Evolutionary conservation across 2,113 vertebrate species (phyloP), one percentile per base, ranked within the genome.

Genomic region (Lophotis ruficrista): DNA sequence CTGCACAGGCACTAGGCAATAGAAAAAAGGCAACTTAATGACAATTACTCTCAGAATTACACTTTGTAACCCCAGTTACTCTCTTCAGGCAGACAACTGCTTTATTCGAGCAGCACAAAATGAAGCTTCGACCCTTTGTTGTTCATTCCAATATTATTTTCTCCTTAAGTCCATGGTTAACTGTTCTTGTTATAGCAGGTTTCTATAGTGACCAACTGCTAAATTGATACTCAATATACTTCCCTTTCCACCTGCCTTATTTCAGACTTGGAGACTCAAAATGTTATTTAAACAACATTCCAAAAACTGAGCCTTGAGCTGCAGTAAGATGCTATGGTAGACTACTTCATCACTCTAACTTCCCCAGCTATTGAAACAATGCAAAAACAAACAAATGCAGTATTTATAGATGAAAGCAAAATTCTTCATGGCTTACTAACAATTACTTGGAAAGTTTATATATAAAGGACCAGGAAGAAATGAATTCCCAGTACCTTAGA

Each of bases 131-230:
- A 75, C 47, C 12, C n/a, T 73, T 33, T 51, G 37, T 38, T 84
- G 58, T 27, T 82, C 45, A 35, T 24, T 72, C 37, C 45, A 75
- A 31, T 19, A 37, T 41, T 35, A 35, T 61, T 30, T 64, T 56
- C 48, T 47, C 56, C 58, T 30, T 16, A 78, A 53, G 38, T 37
- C 56, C 25, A 27, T 6, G 13, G 51, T 53, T 77, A 87, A 68
- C 53, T 18, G 61, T 66, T 89, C 27, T 70, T 76, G 51, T 92
- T 77, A 77, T 31, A 77, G 47, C 30, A 61, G 0, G 12, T 96
- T 95, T 95, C 92, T 92, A 81, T 50, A 92, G 69, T 72, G 92
- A 95, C 83, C 89, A 78, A 12, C 53, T 65, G 80, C 69, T 72
- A 61, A 41, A 85, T 4, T 45, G 80, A 84, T 64, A 87, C 24